Evolutionary conservation across 1,140 invertebrate species (phyloP).

Genomic region (Drosophila azteca): DNA sequence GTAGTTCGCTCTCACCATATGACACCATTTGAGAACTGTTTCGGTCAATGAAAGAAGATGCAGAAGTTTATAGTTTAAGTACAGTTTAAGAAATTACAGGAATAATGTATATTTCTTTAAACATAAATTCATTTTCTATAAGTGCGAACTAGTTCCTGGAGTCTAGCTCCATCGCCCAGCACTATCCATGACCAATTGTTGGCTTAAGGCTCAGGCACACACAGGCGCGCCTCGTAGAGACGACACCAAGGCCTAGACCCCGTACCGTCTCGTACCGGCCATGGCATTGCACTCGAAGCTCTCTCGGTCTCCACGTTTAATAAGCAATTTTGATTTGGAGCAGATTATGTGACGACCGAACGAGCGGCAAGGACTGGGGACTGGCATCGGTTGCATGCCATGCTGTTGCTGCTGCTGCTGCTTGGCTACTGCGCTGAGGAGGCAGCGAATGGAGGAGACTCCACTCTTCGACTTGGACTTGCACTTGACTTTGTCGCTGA

Average conservation of each 20-base stretch:
- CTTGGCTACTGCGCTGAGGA: conserved; percentile 46
- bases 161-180: conserved; percentile 17
- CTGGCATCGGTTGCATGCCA: conserved; percentile 66
- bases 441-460: background rate
- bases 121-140: too few species aligned
- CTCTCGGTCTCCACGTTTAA: conserved; percentile 64
- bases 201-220: conserved; percentile 33
- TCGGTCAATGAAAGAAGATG: too few species aligned
- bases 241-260: too few species aligned
- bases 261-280: too few species aligned
- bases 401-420: conserved; percentile 16
- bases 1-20: too few species aligned
- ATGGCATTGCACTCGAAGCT: background rate
- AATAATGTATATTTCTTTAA: background rate
- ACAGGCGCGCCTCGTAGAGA: background rate
- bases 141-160: background rate
- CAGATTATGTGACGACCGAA: conserved; percentile 77
- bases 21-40: too few species aligned
- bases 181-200: background rate
- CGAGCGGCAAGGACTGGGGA: conserved; percentile 35
- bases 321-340: conserved; percentile 82
- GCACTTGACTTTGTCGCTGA: conserved; percentile 80
- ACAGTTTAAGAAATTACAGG: too few species aligned
- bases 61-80: background rate
- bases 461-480: conserved; percentile 27